phyloP scores from a whole-genome alignment of 1,140 invertebrate species.

The Lasaia peninsularis region DNA sequence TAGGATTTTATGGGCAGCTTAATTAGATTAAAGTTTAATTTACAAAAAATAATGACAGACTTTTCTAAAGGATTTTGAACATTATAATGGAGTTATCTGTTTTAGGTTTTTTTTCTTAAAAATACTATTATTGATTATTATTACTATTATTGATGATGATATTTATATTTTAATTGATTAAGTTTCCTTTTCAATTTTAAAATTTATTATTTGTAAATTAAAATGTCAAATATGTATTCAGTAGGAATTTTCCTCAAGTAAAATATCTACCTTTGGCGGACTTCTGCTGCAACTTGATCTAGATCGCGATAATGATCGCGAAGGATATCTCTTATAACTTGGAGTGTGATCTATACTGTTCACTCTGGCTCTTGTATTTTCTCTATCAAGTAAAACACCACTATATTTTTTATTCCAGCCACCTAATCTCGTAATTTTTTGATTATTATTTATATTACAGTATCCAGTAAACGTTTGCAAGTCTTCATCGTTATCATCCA shows the following conservation, averaged over 20 bases:
- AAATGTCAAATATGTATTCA: too few species aligned
- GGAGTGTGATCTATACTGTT: constrained; percentile 64
- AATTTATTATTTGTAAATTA: not conserved
- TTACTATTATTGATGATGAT: too few species aligned
- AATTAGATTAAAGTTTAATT: not conserved
- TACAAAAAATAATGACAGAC: too few species aligned
- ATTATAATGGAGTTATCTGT: too few species aligned
- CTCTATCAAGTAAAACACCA: constrained; percentile 59
- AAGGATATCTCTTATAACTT: constrained; percentile 64
- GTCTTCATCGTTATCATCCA: constrained; percentile 76
- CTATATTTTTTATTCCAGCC: constrained; percentile 61
- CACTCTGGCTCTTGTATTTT: constrained; percentile 57
- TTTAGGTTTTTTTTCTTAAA: too few species aligned
- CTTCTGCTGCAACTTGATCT: constrained; percentile 68
- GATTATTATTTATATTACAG: constrained; percentile 66
- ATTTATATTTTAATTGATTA: too few species aligned
- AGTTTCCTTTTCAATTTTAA: too few species aligned
- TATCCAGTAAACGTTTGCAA: constrained; percentile 64
- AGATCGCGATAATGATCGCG: constrained; percentile 58
- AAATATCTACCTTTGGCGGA: constrained; percentile 61
- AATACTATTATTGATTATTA: too few species aligned
- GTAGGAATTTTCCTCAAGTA: not conserved
- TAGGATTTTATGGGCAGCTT: too few species aligned
- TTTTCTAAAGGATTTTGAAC: too few species aligned
- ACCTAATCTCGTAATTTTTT: constrained; percentile 65